Conservation (phyloP, 2,113 vertebrate species). For the Mastomys natalensis region DNA sequence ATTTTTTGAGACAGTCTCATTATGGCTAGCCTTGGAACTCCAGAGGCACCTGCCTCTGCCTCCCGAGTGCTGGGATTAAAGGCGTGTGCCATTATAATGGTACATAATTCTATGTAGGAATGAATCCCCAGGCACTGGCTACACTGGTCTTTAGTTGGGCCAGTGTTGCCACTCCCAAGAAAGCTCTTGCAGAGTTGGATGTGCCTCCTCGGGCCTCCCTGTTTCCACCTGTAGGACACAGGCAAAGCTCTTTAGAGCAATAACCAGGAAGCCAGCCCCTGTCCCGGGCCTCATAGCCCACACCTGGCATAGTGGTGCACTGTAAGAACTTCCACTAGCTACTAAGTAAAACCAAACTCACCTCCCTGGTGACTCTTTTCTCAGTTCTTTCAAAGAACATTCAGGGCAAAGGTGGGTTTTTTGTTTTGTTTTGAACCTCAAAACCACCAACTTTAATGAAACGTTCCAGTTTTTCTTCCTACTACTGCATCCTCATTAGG, state of each 20-base stretch:
- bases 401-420: background rate
- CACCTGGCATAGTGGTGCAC: background rate
- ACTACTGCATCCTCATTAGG: background rate
- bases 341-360: conserved; percentile 50
- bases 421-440: background rate
- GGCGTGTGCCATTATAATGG: no score
- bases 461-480: conserved; percentile 5
- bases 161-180: background rate
- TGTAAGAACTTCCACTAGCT: background rate
- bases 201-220: background rate
- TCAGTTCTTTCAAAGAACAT: conserved; percentile 19
- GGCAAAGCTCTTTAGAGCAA: background rate
- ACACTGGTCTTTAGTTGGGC: background rate
- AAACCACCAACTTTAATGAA: background rate
- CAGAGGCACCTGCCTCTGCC: background rate
- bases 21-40: background rate
- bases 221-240: background rate
- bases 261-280: background rate
- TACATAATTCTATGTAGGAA: background rate
- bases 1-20: background rate
- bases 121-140: background rate
- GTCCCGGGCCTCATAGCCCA: background rate
- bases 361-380: background rate
- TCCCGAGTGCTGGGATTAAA: background rate
- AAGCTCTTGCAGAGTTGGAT: fast-evolving